These are phyloP conservation scores for Pyrocephalus nanus DNA, from an alignment of 2,797 vertebrate genomes.

Conservation along the genomic window DNA sequence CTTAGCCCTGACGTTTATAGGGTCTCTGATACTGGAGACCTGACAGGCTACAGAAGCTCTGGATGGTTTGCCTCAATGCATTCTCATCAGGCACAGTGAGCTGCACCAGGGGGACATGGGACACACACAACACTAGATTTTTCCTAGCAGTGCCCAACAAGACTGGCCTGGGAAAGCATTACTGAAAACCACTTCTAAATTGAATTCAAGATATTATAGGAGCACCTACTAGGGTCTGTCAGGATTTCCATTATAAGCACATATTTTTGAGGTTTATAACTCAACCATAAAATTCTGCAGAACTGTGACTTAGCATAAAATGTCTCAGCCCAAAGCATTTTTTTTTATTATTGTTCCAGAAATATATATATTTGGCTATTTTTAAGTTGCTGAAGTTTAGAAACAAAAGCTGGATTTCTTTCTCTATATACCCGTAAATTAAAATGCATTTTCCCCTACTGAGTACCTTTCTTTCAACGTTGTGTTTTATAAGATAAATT, in stretches of 20 bases:
- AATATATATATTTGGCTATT: constrained; percentile 50
- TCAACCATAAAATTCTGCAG: constrained; percentile 48
- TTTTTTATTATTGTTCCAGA: constrained; percentile 61
- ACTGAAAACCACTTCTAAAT: constrained; percentile 76
- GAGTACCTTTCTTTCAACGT: neutral
- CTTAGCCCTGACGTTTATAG: constrained; percentile 9
- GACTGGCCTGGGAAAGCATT: constrained; percentile 67
- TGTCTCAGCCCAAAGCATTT: constrained; percentile 62
- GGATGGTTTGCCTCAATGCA: neutral
- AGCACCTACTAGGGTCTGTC: constrained; percentile 63
- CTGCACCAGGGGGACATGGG: neutral
- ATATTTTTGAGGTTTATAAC: constrained; percentile 74
- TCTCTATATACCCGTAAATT: constrained; percentile 11
- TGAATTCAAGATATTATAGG: constrained; percentile 73
- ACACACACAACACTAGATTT: neutral
- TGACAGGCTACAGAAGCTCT: neutral
- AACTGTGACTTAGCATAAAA: constrained; percentile 66
- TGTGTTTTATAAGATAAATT: neutral
- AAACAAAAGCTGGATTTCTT: constrained; percentile 42
- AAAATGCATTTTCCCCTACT: constrained; percentile 6
- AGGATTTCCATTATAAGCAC: constrained; percentile 75
- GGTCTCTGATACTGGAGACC: neutral
- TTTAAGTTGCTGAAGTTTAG: constrained; percentile 53
- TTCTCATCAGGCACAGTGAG: neutral
- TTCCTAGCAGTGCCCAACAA: constrained; percentile 37